Conservation (phyloP, 2,113 vertebrate genomes). For the Nerophis lumbriciformis region DNA sequence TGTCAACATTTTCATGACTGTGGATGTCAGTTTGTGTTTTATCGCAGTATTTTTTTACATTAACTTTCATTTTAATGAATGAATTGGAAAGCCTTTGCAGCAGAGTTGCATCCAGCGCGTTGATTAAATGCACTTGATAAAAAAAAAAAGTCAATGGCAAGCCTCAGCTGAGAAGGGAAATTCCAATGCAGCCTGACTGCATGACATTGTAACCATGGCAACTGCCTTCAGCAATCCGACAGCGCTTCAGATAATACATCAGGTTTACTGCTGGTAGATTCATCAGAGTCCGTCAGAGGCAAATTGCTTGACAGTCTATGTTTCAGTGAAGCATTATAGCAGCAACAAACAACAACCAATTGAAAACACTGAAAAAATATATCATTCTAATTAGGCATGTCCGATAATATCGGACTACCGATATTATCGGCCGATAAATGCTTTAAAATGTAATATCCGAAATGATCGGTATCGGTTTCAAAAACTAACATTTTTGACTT, state of each 20-base stretch:
- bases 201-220: conserved; percentile 43
- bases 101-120: not conserved
- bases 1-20: not conserved
- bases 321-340: not conserved
- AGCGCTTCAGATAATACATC: conserved; percentile 1
- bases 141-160: not conserved
- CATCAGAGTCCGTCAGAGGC: not conserved
- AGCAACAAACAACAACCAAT: not conserved
- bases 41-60: not conserved
- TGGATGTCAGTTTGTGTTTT: not conserved
- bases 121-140: not conserved
- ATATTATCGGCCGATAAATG: no score
- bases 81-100: conserved; percentile 3
- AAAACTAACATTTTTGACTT: no score
- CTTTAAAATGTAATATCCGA: no score
- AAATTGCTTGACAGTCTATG: not conserved
- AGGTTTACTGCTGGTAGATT: conserved; percentile 2
- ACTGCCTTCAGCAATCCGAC: conserved; percentile 12
- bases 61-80: not conserved
- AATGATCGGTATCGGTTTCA: no score
- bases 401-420: no score
- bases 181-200: conserved; percentile 13
- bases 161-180: conserved; percentile 4
- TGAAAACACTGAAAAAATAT: no score
- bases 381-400: no score